phyloP scores from a whole-genome alignment of 1,140 invertebrate species.

The Heliothis subflexa region DNA sequence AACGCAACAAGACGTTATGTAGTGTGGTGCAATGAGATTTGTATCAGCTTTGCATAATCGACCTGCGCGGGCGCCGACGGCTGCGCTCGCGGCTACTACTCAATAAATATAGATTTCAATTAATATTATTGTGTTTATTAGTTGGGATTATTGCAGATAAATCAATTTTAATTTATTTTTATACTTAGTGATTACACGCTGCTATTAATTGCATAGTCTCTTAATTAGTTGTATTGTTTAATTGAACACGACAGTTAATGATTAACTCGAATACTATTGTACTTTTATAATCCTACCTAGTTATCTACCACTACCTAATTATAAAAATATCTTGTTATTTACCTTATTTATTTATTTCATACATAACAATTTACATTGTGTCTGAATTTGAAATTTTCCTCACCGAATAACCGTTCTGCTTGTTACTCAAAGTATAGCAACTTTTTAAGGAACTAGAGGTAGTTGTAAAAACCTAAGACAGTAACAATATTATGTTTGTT shows the following conservation, averaged over 20 bases:
- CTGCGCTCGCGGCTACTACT: not conserved
- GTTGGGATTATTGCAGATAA: not conserved
- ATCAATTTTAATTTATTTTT: not conserved
- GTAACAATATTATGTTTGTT: too few species aligned
- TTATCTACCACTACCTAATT: too few species aligned
- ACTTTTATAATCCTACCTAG: not conserved
- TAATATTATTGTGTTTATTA: constrained; percentile 3
- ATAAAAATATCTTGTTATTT: too few species aligned
- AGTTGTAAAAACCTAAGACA: too few species aligned
- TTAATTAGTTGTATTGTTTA: not conserved
- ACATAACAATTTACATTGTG: too few species aligned
- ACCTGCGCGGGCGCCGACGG: not conserved
- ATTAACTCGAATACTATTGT: not conserved
- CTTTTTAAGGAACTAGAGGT: too few species aligned
- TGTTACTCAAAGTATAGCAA: too few species aligned
- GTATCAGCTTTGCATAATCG: constrained; percentile 43
- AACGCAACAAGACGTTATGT: constrained; percentile 28
- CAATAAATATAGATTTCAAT: constrained; percentile 3
- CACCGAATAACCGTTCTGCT: too few species aligned
- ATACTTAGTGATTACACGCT: not conserved
- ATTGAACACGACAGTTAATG: too few species aligned
- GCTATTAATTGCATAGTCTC: not conserved
- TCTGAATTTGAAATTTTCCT: too few species aligned
- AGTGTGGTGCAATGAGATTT: constrained; percentile 29
- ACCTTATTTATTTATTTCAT: too few species aligned